phyloP scores from a whole-genome alignment of 1,140 invertebrate genomes.

The Daktulosphaira vitifoliae region DNA sequence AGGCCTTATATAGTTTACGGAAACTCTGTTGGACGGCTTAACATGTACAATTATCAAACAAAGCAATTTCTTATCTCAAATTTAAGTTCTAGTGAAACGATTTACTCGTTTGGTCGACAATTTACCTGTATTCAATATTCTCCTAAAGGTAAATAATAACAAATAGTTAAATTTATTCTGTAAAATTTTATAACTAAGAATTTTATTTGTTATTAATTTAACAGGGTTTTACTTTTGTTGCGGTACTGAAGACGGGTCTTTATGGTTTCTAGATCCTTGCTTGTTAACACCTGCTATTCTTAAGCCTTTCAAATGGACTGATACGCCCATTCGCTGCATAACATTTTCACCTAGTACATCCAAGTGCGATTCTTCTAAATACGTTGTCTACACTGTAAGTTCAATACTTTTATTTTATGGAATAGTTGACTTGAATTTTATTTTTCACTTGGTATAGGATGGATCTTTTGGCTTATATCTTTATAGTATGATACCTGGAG shows the following conservation, averaged over 20 bases:
- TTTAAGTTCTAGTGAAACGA: too few relatives aligned
- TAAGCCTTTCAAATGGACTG: background rate
- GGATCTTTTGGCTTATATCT: background rate
- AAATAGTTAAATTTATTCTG: background rate
- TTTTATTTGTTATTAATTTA: background rate
- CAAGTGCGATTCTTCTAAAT: background rate
- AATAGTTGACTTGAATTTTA: too few relatives aligned
- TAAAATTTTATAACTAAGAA: background rate
- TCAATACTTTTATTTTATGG: too few relatives aligned
- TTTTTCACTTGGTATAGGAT: background rate
- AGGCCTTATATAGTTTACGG: background rate
- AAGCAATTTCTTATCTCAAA: background rate
- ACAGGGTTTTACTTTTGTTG: constrained; percentile 4
- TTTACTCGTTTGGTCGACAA: too few relatives aligned
- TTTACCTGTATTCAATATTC: too few relatives aligned
- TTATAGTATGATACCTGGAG: background rate
- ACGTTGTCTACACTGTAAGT: constrained; percentile 7
- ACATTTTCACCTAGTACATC: background rate
- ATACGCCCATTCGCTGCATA: background rate
- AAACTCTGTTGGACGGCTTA: background rate
- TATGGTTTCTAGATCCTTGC: constrained; percentile 1
- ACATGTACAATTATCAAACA: background rate
- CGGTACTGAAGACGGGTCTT: background rate
- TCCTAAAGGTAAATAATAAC: background rate
- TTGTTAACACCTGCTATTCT: background rate